Base-by-base conservation (phyloP, 2,113 vertebrate genomes). In the Cebidichthys violaceus region DNA sequence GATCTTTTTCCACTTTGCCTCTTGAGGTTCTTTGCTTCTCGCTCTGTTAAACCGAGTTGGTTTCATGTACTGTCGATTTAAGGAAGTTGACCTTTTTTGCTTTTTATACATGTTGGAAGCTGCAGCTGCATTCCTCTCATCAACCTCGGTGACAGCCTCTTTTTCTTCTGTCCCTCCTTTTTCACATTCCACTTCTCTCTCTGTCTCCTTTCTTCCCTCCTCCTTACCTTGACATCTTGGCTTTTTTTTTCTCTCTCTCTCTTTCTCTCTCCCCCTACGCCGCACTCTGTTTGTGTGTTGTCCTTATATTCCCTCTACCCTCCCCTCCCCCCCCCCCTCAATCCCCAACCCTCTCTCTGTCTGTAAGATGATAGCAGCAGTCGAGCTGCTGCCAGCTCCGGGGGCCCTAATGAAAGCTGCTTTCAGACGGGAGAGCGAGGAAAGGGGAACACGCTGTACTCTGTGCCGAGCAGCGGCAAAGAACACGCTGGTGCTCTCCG, bases 291-390 rank as follows among this genome's bases (percentile, higher is more conserved):
- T 81, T 71, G 70, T 89, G 90, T 90, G 86, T 89, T 86, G 82
- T 88, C 75, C 73, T 73, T 65, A 20, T 73, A 66, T 43, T 20
- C 43, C 64, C 67, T 54, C 10, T 11, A 18, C 15, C 35, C 71
- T 14, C 18, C 20, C 35, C 10, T 24, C 27, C 10, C 33, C n/a
- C 31, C 27, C 8, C n/a, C n/a, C n/a, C n/a, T n/a, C n/a, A n/a
- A n/a, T 3, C 70, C 9, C 52, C 60, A 31, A 2, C 29, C 2
- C n/a, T 2, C 64, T 2, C 64, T 72, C 54, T 31, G 67, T 75
- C 72, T 91, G 88, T 93, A 93, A 94, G 81, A 84, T 78, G 92
- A 94, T 90, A 91, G 87, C 90, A 81, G 71, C 64, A 70, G 66
- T 81, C n/a, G 61, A 74, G 43, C 62, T 37, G 69, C 75, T 86